Conservation (phyloP, 2,797 vertebrate genomes). For the Choloepus didactylus region DNA sequence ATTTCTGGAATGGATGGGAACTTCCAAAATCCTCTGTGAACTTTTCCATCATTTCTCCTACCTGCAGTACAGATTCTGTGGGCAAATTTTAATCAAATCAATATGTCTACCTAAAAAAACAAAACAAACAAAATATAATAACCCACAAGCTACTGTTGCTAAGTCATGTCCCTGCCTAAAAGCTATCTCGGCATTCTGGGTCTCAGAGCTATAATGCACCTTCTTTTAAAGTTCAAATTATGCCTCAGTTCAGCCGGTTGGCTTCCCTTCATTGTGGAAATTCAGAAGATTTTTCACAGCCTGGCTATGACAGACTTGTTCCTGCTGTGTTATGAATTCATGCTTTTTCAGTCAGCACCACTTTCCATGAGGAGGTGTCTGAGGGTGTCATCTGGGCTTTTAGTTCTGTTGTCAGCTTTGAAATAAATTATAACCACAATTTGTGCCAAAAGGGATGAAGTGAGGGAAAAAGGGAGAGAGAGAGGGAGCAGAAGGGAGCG, state of each 20-base stretch:
- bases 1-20: neutral
- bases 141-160: neutral
- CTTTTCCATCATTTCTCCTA: neutral
- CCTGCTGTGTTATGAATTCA: constrained; percentile 63
- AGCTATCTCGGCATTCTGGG: neutral
- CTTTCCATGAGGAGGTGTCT: neutral
- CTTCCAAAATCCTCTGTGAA: neutral
- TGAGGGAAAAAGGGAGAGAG: neutral
- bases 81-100: constrained; percentile 28
- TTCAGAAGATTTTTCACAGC: constrained; percentile 60
- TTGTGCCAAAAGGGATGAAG: constrained; percentile 1
- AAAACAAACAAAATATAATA: neutral
- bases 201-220: neutral
- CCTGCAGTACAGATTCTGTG: neutral
- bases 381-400: constrained; percentile 45
- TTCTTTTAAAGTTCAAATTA: neutral
- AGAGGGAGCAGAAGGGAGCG: too few relatives aligned
- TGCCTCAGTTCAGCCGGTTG: neutral
- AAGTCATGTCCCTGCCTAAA: neutral
- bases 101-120: neutral
- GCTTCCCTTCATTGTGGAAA: constrained; percentile 13
- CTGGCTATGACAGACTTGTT: constrained; percentile 20
- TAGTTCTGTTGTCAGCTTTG: constrained; percentile 56
- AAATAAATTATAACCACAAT: constrained; percentile 55
- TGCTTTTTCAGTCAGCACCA: neutral